Conservation (phyloP, 2,797 vertebrate species). For the Chrysolophus pictus region DNA sequence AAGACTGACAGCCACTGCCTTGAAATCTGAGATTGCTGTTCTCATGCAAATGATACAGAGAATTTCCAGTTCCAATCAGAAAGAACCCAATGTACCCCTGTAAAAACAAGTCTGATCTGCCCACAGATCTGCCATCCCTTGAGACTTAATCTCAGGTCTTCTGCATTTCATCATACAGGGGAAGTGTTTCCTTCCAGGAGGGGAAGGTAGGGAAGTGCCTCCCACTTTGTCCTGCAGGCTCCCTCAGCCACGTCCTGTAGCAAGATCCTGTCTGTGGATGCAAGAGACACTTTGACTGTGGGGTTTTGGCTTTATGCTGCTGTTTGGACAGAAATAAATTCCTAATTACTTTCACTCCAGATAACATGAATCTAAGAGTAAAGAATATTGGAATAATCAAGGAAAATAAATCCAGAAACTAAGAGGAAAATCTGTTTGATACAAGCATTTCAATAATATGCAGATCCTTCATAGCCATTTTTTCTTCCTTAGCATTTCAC, state of each 20-base stretch:
- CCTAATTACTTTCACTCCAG: background rate
- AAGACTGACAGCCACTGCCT: background rate
- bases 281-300: background rate
- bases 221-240: background rate
- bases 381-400: background rate
- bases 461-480: background rate
- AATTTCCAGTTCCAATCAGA: background rate
- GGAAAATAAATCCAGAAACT: conserved; percentile 13
- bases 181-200: background rate
- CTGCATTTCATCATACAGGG: background rate
- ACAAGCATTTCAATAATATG: background rate
- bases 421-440: conserved; percentile 16
- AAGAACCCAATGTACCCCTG: background rate
- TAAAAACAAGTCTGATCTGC: background rate
- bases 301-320: background rate
- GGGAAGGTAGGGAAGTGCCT: background rate
- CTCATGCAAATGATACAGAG: background rate
- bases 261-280: background rate
- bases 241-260: background rate
- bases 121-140: background rate
- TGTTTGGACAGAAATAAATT: background rate
- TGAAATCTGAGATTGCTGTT: background rate
- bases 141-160: background rate
- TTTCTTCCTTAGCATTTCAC: background rate
- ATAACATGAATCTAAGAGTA: background rate